phyloP scores from a whole-genome alignment of 2,797 vertebrate genomes.

The Heliangelus exortis region DNA sequence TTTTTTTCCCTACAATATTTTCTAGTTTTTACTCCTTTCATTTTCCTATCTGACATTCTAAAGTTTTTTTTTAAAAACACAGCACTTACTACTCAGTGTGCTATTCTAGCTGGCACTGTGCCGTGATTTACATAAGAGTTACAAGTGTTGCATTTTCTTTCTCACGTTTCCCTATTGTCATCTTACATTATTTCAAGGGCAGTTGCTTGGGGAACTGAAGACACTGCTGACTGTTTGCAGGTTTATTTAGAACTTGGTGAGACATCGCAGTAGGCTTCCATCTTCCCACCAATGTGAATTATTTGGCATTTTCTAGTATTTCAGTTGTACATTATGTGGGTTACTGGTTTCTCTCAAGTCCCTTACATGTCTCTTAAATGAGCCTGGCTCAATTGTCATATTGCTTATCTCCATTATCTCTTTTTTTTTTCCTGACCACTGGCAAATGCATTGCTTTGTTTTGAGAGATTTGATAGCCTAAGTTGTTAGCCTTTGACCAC shows the following conservation, averaged over 20 bases:
- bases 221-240: background rate
- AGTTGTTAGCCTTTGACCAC: background rate
- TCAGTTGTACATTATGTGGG: background rate
- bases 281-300: background rate
- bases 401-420: background rate
- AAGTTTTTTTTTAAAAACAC: background rate
- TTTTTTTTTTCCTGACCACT: background rate
- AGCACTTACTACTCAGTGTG: background rate
- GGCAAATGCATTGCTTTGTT: background rate
- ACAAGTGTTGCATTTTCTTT: background rate
- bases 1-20: accelerated
- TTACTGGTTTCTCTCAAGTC: background rate
- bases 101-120: background rate
- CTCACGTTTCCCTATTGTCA: background rate
- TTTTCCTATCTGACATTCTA: background rate
- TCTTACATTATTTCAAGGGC: background rate
- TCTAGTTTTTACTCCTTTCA: background rate
- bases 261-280: background rate
- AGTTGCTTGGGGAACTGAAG: background rate
- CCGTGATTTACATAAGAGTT: background rate
- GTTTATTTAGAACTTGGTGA: background rate
- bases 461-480: background rate
- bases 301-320: background rate
- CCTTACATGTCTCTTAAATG: background rate
- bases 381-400: background rate